phyloP scores from a whole-genome alignment of 2,113 vertebrate genomes.

The Corvus moneduloides region DNA sequence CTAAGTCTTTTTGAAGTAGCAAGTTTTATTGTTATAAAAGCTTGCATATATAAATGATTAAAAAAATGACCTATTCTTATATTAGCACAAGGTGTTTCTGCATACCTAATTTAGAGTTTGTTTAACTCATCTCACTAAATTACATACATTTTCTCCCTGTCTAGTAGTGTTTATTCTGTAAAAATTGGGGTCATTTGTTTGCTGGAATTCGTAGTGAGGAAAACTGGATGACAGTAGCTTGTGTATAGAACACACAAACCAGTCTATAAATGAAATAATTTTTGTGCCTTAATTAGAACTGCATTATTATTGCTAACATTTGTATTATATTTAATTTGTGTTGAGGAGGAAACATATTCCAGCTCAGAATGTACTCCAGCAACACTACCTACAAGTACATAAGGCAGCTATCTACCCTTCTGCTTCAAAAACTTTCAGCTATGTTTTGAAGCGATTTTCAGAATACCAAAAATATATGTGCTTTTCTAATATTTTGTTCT shows the following conservation, averaged over 20 bases:
- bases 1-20: background rate
- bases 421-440: background rate
- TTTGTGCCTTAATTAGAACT: background rate
- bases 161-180: background rate
- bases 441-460: conserved; percentile 15
- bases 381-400: background rate
- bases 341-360: background rate
- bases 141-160: background rate
- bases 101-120: background rate
- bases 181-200: background rate
- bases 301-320: background rate
- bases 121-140: background rate
- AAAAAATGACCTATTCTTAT: background rate
- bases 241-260: background rate
- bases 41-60: background rate
- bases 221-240: background rate
- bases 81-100: background rate
- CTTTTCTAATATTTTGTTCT: background rate
- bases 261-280: background rate
- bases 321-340: background rate
- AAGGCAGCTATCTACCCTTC: background rate
- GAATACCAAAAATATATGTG: background rate
- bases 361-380: background rate
- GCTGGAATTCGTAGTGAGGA: background rate
- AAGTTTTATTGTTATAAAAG: background rate